Base-by-base conservation (phyloP, 2,797 vertebrate species). In the Pristis pectinata region DNA sequence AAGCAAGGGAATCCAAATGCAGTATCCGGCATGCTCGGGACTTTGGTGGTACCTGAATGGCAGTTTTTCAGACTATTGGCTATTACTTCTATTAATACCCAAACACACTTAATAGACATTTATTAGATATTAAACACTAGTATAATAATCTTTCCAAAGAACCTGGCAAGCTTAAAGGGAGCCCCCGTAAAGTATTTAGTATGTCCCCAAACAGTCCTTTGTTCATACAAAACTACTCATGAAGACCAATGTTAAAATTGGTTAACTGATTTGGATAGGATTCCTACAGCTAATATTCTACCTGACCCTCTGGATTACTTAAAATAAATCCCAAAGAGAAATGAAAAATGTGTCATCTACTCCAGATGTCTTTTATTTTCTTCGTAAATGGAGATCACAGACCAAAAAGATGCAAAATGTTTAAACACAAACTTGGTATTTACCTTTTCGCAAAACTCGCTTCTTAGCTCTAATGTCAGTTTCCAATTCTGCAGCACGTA, bases 401-500 rank as follows among this genome's bases (percentile, higher is more conserved):
- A 41, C 7, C 87, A 61, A 61, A 95, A 67, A 59, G 30, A 41
- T 19, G 19, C 53, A 49, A 94, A 85, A 27, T 24, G 30, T 67
- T 70, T 10, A 61, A 85, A 0, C 8, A 13, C 34, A 94, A 83
- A 80, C 17, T 37, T 30, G 27, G 41, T 83, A 37, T 97, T 96
- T 96, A 99, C 99, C 99, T 97, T 99, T 99, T 95, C 99, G 97
- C 17, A 99, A 98, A 89, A 99, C 99, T 1, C 98, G 97, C 96
- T 99, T 99, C 97, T 99, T 99, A 49, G 99, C 99, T 30, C 98
- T 97, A 95, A 99, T 98, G 64, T 99, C 99, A 0, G 98, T 99
- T 96, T 99, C 99, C 95, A 99, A 97, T 96, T 99, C 99, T 1
- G 99, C 99, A 0, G 99, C 99, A 96, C 99, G 96, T 96, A 99